Percentiles rank a stretch among this genome's conserved stretches.
These are phyloP conservation scores for Lepidochitona cinerea DNA, from an alignment of 2,888 invertebrate genomes.

Conservation along the genomic window DNA sequence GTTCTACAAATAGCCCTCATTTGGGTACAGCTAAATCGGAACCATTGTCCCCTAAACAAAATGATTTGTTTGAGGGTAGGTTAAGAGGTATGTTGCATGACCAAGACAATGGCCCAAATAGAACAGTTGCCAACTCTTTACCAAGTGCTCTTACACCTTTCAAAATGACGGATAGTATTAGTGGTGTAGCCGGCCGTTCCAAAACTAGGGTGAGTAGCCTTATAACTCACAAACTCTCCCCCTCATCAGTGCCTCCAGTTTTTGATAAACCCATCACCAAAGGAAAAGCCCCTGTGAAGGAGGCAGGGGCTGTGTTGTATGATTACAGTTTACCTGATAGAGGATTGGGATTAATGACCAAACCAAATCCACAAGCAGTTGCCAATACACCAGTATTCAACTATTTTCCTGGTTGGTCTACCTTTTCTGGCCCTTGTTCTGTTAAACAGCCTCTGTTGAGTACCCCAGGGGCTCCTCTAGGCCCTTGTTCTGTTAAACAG, in stretches of 20 bases:
- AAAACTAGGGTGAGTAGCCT: not conserved
- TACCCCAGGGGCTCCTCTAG: slow-evolving; percentile 12
- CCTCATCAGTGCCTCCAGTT: not conserved
- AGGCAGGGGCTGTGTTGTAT: slow-evolving; percentile 43
- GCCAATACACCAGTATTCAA: not conserved
- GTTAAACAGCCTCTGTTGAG: slow-evolving; percentile 16
- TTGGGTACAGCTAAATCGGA: not conserved
- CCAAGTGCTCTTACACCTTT: not conserved
- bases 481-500: slow-evolving; percentile 25
- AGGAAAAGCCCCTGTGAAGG: slow-evolving; percentile 30
- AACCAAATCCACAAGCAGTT: slow-evolving; percentile 13
- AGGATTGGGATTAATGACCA: slow-evolving; percentile 42
- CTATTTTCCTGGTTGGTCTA: slow-evolving; percentile 10
- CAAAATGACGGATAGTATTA: not conserved
- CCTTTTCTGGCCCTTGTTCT: slow-evolving; percentile 33
- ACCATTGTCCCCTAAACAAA: not conserved
- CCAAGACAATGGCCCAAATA: not conserved
- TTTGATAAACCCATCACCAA: slow-evolving; percentile 1
- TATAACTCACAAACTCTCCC: slow-evolving; percentile 7
- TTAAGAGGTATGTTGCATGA: not conserved
- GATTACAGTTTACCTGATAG: slow-evolving; percentile 61
- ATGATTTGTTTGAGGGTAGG: not conserved
- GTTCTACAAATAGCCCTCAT: not conserved
- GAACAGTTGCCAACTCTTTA: not conserved
- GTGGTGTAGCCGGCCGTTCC: not conserved